Evolutionary conservation across 2,888 invertebrate species (phyloP).

Genomic region (Netelia inedita): DNA sequence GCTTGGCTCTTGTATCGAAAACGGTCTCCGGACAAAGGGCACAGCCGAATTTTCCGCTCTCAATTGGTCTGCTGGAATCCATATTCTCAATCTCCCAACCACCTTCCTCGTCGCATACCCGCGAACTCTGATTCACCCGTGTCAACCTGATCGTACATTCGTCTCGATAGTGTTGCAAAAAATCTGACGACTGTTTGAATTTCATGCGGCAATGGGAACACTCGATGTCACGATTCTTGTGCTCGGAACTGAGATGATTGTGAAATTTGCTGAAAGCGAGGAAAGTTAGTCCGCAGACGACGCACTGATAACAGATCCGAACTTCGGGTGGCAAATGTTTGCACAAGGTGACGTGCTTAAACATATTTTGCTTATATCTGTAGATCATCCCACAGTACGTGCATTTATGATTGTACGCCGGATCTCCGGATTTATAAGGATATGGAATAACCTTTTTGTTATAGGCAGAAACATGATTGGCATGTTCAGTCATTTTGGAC

Average conservation of each 20-base stretch:
- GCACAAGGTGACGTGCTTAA: slow-evolving; percentile 80
- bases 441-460: slow-evolving; percentile 57
- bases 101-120: too few species aligned
- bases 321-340: slow-evolving; percentile 73
- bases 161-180: slow-evolving; percentile 84
- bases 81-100: background rate
- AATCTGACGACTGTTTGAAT: slow-evolving; percentile 86
- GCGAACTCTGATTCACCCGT: background rate
- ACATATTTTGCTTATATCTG: slow-evolving; percentile 80
- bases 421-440: slow-evolving; percentile 82
- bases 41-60: slow-evolving; percentile 84
- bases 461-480: background rate
- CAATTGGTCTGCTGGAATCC: slow-evolving; percentile 32
- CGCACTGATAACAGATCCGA: slow-evolving; percentile 79
- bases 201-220: slow-evolving; percentile 86
- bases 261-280: slow-evolving; percentile 81
- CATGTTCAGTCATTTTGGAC: background rate
- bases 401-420: slow-evolving; percentile 80
- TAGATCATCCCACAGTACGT: slow-evolving; percentile 84
- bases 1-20: slow-evolving; percentile 86
- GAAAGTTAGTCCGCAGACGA: slow-evolving; percentile 81
- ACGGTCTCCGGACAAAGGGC: slow-evolving; percentile 86
- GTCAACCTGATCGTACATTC: slow-evolving; percentile 68
- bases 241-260: slow-evolving; percentile 76
- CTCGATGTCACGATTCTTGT: slow-evolving; percentile 82